Evolutionary conservation across 2,797 vertebrate species (phyloP), one percentile per base, ranked within the genome.

Genomic region (Pempheris klunzingeri): DNA sequence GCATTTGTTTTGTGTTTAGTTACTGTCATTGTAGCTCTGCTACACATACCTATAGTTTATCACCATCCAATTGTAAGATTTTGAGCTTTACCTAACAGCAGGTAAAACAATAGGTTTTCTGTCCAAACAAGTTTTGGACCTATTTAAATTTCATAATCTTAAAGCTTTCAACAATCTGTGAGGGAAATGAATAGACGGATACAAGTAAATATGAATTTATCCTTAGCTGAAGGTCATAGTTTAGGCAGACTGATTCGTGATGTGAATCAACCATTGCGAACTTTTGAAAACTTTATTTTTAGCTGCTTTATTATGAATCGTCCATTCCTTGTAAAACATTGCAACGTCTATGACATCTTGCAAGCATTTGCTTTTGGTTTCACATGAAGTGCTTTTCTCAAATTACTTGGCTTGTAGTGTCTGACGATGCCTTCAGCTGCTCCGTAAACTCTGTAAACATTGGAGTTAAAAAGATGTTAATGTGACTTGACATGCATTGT

Each of bases 331-430:
- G 14, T 36, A 49, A 71, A 34, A 50, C 32, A 12, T 26, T 39
- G 32, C 50, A 46, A 20, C 58, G 0, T 53, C n/a, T 39, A 18
- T 68, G 68, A 63, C 44, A 39, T 67, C 32, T 50, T 44, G 50
- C 39, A 41, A 61, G 28, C 73, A 36, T 61, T 75, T 54, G 46
- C 50, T 36, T 70, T 71, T 68, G 9, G 63, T 75, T 58, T 58
- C 63, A 46, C 55, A 52, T 46, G 55, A 46, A 71, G 46, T 7
- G 7, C 22, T 62, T 74, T 57, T 53, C 57, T 76, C 54, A 43
- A 54, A 64, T 74, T 20, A 47, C 70, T 74, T 57, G 14, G 39
- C 28, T 41, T 9, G 8, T 36, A 50, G 4, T 61, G 34, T 66
- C 43, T 66, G 59, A 60, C 28, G 28, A 39, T 68, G 55, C 50